Evolutionary conservation across 1,140 invertebrate genomes (phyloP), one percentile per base, ranked within the genome.

Genomic region (Temnothorax nylanderi): DNA sequence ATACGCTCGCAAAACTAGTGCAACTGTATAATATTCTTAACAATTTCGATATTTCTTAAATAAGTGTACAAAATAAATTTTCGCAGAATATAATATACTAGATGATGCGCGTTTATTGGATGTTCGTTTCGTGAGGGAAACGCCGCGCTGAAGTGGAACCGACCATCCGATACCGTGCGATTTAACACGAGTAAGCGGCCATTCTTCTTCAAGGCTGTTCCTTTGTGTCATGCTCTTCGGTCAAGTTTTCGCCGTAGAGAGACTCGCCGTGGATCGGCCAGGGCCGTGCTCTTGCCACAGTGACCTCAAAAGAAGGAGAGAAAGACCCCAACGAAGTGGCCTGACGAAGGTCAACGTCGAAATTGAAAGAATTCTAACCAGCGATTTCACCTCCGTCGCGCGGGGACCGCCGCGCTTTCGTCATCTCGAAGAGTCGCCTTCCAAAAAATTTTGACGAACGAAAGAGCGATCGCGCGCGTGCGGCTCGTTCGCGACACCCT

Each of bases 121-220:
- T 56, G 34, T 74, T 16, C 13, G 2, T 56, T 56, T 74, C 32
- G 11, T 10, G 11, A 56, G n/a, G 0, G 11, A 56, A 56, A 74
- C 32, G 2, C 4, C 34, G 49, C 49, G 18, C 18, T 37, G 51
- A 74, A 41, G 32, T 56, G 51, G 11, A 74, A 74, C 71, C 71
- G 34, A 37, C 4, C 51, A 56, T 56, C 32, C 71, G 71, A 74
- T 13, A 56, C 5, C 67, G n/a, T 54, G 69, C 32, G 34, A 54
- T 74, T 74, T 74, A 74, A 74, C 37, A 56, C 18, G 18, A 18
- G n/a, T 41, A 56, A 74, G 51, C 51, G 51, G 47, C n/a, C 51
- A 74, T 74, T 74, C 51, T 21, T 56, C 51, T n/a, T 74, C 34
- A 74, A 74, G 51, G 71, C n/a, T 74, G 71, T n/a, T 74, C 51